Base-by-base conservation (phyloP, 2,113 vertebrate genomes). In the Cephalopterus ornatus region DNA sequence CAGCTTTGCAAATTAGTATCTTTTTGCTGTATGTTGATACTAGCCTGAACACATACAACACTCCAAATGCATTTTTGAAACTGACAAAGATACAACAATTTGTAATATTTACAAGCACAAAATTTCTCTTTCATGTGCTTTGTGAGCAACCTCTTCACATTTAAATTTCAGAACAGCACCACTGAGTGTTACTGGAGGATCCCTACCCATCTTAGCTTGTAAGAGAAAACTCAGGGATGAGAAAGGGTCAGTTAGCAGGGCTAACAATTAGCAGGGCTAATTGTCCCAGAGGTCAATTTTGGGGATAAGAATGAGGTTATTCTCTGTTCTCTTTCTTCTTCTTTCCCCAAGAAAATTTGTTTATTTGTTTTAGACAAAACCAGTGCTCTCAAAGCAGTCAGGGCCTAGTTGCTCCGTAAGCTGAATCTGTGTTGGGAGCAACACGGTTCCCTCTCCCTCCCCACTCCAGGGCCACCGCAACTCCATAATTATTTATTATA, bases 401-500 rank as follows among this genome's bases (percentile, higher is more conserved):
- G 46, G 32, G 15, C 30, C 35, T 4, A 0, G 19, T 9, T 75
- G 32, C 35, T 65, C 41, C 33, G 1, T 59, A 83, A 71, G 8
- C 16, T 73, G 37, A 67, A 81, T 12, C 24, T n/a, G 5, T 4
- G 3, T 0, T 75, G 37, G 52, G 35, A 89, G 47, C 14, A 92
- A 52, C 32, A 67, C 27, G 28, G 46, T 35, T 92, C n/a, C 70
- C 41, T 41, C 10, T 73, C n/a, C 13, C 16, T 55, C 50, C 41
- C 24, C 39, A 67, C 24, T 78, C 39, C 44, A 72, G 52, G 62
- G 37, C 77, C 80, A 68, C 70, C 78, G 73, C 33, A 95, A 81
- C n/a, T 68, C 84, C 12, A 1, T 77, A 96, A 91, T 84, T 97
- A 93, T 95, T 95, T 95, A 88, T 89, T 73, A 66, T 63, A 93